A percentile compares a stretch with the other conserved stretches of the same genome.
phyloP scores from a whole-genome alignment of 1,140 invertebrate genomes.

The Euwallacea similis region DNA sequence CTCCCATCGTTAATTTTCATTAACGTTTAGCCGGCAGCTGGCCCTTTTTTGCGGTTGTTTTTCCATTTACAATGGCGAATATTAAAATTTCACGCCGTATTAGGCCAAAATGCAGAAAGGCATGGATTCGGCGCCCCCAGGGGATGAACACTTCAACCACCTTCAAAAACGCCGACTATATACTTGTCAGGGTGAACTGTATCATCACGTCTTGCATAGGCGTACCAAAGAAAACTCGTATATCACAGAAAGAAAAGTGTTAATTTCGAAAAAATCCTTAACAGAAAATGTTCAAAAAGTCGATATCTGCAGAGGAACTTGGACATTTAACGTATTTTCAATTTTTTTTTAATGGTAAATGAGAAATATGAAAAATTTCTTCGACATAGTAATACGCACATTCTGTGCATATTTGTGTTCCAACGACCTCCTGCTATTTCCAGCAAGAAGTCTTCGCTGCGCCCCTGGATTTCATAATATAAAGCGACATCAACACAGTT shows the following conservation, averaged over 20 bases:
- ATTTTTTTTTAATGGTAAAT: not conserved
- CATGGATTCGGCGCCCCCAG: slow-evolving; percentile 11
- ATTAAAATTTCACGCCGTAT: slow-evolving; percentile 35
- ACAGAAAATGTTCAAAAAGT: too few relatives aligned
- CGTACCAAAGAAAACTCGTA: not conserved
- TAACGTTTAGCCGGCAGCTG: slow-evolving; percentile 5
- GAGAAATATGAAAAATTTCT: not conserved
- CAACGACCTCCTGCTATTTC: too few relatives aligned
- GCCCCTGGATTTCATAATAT: slow-evolving; percentile 32
- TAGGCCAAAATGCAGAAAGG: slow-evolving; percentile 29
- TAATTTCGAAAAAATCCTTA: too few relatives aligned
- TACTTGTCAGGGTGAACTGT: slow-evolving; percentile 30
- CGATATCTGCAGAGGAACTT: too few relatives aligned
- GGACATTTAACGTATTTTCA: not conserved
- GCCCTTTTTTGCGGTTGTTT: slow-evolving; percentile 19
- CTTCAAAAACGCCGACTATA: slow-evolving; percentile 35
- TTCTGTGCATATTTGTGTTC: too few relatives aligned
- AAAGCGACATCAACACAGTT: slow-evolving; percentile 31
- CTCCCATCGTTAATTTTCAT: too few relatives aligned
- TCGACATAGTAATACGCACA: too few relatives aligned
- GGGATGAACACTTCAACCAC: slow-evolving; percentile 33
- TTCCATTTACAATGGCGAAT: slow-evolving; percentile 9
- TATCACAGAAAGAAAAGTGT: too few relatives aligned
- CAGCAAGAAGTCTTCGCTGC: not conserved
- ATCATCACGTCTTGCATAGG: slow-evolving; percentile 17